Percentiles rank a stretch among this genome's conserved stretches.
Evolutionary conservation across 2,888 invertebrate species (phyloP).

Genomic region (Elmis aenea): DNA sequence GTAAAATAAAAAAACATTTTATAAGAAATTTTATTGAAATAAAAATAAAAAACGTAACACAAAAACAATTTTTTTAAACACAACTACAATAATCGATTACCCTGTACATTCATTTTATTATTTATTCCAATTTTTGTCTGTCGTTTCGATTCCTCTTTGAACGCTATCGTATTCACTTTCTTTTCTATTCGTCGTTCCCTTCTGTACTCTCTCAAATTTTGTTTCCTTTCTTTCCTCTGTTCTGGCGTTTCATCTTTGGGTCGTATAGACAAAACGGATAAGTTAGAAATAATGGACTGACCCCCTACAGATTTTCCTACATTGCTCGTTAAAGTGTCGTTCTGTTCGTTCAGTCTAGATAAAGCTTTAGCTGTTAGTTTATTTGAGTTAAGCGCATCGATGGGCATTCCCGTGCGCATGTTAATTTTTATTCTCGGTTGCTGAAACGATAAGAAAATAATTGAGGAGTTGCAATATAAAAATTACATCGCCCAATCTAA

Average conservation of each 20-base stretch:
- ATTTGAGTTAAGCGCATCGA: constrained; percentile 56
- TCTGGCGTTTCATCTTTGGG: constrained; percentile 74
- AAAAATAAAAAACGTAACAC: no score
- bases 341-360: constrained; percentile 57
- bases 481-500: no score
- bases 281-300: constrained; percentile 62
- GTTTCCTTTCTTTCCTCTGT: constrained; percentile 73
- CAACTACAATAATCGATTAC: constrained; percentile 58
- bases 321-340: constrained; percentile 34
- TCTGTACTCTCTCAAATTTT: constrained; percentile 71
- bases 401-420: constrained; percentile 69
- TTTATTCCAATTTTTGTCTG: constrained; percentile 75
- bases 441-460: no score
- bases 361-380: constrained; percentile 67
- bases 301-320: constrained; percentile 57
- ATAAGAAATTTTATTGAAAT: no score
- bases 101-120: constrained; percentile 68
- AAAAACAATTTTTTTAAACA: not conserved
- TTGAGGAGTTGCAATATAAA: no score
- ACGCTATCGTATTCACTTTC: constrained; percentile 75
- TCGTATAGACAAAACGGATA: constrained; percentile 64
- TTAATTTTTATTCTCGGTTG: constrained; percentile 63
- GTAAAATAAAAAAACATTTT: no score
- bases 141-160: constrained; percentile 79
- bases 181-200: constrained; percentile 74